Conservation (phyloP, 2,888 invertebrate genomes). For the Epistrophella euchroma region DNA sequence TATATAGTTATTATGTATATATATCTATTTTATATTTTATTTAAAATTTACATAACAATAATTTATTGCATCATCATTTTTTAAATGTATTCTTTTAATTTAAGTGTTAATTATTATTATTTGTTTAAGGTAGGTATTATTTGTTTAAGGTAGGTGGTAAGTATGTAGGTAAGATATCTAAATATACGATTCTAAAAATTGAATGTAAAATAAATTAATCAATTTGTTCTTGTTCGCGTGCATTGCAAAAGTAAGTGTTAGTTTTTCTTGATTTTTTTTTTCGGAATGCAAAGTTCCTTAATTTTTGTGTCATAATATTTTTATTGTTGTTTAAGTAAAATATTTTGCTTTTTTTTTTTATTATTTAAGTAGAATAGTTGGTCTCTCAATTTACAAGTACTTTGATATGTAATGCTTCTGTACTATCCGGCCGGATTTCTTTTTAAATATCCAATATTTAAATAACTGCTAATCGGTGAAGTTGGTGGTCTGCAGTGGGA, state of each 20-base stretch:
- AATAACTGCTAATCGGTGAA: constrained; percentile 84
- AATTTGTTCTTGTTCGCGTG: constrained; percentile 64
- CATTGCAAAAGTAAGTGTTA: constrained; percentile 52
- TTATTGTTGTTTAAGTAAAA: background rate
- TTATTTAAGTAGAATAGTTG: constrained; percentile 64
- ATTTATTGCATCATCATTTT: constrained; percentile 64
- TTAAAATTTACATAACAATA: constrained; percentile 62
- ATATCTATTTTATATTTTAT: background rate
- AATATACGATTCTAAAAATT: constrained; percentile 46
- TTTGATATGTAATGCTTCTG: constrained; percentile 83
- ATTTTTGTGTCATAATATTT: background rate
- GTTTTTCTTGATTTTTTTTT: background rate
- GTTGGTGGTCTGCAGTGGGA: constrained; percentile 85
- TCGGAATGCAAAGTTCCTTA: constrained; percentile 37
- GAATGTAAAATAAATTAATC: constrained; percentile 70
- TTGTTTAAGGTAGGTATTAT: constrained; percentile 6
- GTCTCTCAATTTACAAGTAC: constrained; percentile 81
- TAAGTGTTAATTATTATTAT: constrained; percentile 22
- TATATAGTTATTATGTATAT: background rate
- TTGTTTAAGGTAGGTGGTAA: constrained; percentile 34
- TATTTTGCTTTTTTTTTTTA: background rate
- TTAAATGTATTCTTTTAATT: constrained; percentile 56
- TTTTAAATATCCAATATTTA: constrained; percentile 83
- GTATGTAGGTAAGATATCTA: constrained; percentile 13
- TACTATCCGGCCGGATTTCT: constrained; percentile 82